Evolutionary conservation across 2,797 vertebrate genomes (phyloP), one percentile per base, ranked within the genome.

Genomic region (Austrolebias charrua): DNA sequence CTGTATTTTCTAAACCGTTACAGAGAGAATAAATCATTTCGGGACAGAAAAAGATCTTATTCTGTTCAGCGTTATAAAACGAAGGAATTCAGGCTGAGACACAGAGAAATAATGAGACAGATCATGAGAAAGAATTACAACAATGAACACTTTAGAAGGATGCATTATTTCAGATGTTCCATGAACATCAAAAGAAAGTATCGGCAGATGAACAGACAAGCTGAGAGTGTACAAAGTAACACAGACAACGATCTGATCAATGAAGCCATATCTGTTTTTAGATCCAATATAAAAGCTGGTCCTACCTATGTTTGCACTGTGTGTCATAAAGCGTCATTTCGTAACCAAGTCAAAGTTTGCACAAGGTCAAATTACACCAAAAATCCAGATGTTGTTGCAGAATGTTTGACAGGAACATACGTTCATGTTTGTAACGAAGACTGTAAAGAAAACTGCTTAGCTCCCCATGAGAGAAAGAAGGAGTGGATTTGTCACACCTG

Each of bases 401-500:
- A 46, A 46, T 46, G 44, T 46, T 16, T 46, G 16, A 46, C 7
- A 9, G 44, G 44, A 18, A 18, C 16, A 5, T 46, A n/a, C 45
- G n/a, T n/a, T n/a, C n/a, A 47, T 20, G 18, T 9, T 0, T 47
- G 45, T 20, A 4, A 11, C 20, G 18, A 47, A 10, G 8, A 1
- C 6, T 47, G 45, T 47, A 28, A 24, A 16, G 46, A 60, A 5
- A 5, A 10, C 6, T 42, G 58, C 1, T 6, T 15, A n/a, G 9
- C 5, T 40, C 9, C n/a, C 40, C 1, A 33, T 8, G 28, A 51
- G 48, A 52, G 47, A 49, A 60, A n/a, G n/a, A n/a, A n/a, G n/a
- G 48, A 31, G 40, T 58, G 28, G 42, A 58, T 58, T 31, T 58
- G 55, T 33, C 11, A 45, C 24, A 46, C 43, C 16, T 57, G 43